phyloP scores from a whole-genome alignment of 2,888 invertebrate genomes.

The Eubasilissa splendida region DNA sequence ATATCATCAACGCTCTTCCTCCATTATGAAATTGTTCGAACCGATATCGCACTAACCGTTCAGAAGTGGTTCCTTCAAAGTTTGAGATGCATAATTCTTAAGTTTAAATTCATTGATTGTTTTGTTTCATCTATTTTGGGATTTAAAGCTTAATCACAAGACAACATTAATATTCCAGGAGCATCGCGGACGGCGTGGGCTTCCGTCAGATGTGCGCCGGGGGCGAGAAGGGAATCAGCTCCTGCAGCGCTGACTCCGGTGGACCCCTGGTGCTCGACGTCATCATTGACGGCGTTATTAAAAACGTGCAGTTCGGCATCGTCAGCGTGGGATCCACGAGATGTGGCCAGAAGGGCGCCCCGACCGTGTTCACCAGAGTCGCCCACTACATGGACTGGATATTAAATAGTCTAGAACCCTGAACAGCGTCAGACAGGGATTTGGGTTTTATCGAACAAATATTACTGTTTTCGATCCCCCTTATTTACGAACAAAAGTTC shows the following conservation, averaged over 20 bases:
- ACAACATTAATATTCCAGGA: conserved; percentile 21
- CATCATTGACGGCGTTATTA: conserved; percentile 63
- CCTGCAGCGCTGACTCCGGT: conserved; percentile 80
- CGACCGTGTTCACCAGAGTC: conserved; percentile 81
- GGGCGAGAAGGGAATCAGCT: conserved; percentile 73
- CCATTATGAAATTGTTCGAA: too few species aligned
- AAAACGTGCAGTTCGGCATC: conserved; percentile 75
- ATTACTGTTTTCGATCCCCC: too few species aligned
- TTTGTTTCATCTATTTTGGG: too few species aligned
- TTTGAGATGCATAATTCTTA: too few species aligned
- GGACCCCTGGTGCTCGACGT: conserved; percentile 75
- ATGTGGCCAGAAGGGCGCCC: conserved; percentile 73
- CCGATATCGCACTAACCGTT: too few species aligned
- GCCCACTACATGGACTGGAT: conserved; percentile 79
- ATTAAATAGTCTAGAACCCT: conserved; percentile 67
- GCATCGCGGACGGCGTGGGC: conserved; percentile 63
- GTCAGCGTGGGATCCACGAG: conserved; percentile 71
- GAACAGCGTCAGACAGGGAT: conserved; percentile 42
- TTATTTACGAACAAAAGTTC: too few species aligned
- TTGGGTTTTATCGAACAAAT: too few species aligned
- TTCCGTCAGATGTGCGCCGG: conserved; percentile 76
- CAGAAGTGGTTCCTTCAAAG: too few species aligned
- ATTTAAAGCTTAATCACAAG: too few species aligned
- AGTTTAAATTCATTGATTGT: too few species aligned
- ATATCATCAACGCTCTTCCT: too few species aligned